phyloP scores from a whole-genome alignment of 2,888 invertebrate species.

The Steinernema carpocapsae region DNA sequence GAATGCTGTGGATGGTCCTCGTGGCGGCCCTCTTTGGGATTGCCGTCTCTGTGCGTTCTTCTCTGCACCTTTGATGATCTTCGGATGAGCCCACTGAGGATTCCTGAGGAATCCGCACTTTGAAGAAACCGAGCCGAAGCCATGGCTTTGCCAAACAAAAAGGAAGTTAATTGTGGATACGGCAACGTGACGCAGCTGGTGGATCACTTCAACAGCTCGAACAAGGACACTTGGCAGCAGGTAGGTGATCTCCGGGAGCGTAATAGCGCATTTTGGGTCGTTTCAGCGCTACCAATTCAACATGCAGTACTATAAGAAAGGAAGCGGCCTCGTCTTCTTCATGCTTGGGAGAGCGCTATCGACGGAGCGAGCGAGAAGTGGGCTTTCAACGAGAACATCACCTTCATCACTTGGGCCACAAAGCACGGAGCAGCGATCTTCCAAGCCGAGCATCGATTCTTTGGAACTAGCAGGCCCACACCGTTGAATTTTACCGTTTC shows the following conservation, averaged over 20 bases:
- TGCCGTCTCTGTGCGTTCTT: not conserved
- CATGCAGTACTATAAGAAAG: constrained; percentile 41
- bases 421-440: constrained; percentile 55
- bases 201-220: not conserved
- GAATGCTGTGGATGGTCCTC: not conserved
- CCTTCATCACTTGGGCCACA: constrained; percentile 41
- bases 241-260: not conserved
- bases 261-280: not conserved
- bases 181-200: not conserved
- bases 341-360: constrained; percentile 48
- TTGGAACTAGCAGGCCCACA: constrained; percentile 51
- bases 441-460: constrained; percentile 56
- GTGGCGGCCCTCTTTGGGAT: not conserved
- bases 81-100: not conserved
- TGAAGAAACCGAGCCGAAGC: not conserved
- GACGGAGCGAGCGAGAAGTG: constrained; percentile 21
- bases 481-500: constrained; percentile 66
- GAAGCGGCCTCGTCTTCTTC: constrained; percentile 50
- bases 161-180: not conserved
- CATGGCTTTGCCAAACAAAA: not conserved
- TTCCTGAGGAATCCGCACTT: not conserved
- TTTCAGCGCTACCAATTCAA: constrained; percentile 56
- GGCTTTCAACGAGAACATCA: constrained; percentile 5
- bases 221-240: constrained; percentile 14
- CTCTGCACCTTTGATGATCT: not conserved